Evolutionary conservation across 2,888 invertebrate genomes (phyloP), one percentile per base, ranked within the genome.

Genomic region (Blera fallax): DNA sequence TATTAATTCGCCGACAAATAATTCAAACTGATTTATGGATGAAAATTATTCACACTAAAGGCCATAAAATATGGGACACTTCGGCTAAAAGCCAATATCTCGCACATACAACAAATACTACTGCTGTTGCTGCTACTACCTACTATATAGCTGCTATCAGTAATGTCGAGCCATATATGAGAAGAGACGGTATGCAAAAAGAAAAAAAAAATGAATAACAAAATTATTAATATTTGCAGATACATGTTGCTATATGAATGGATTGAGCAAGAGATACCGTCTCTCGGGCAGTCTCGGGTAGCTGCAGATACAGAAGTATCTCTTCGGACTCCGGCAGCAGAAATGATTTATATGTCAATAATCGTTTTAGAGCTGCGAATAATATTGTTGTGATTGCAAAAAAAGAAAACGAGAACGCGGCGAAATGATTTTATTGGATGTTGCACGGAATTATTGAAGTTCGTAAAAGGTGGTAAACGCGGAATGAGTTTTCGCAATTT

Each of bases 1-100:
- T 87, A 87, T 87, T 87, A 87, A 87, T 87, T 87, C 83, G 87
- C 87, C 87, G 85, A 85, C 87, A 87, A 87, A 87, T 87, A 87
- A 87, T 87, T 87, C 85, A 87, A 85, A 83, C 85, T 87, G 87
- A 87, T 87, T 87, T 87, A 87, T 85, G 87, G 83, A 80, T 85
- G 83, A 65, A 87, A 87, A 87, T 87, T 85, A 87, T 87, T 87
- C 87, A 87, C 87, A 87, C 87, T 87, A 85, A 77, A 82, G 82
- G 79, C 82, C 64, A 82, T 87, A 87, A 87, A 87, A 87, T 85
- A 87, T 79, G 87, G 65, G 81, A 85, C 81, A 81, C 65, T 65
- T 76, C 74, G 73, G 65, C 60, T 74, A 37, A 72, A 62, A 80
- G 81, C 70, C 79, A 81, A 70, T 85, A 76, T 45, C 29, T 29